Conservation (phyloP, 1,140 invertebrate genomes). For the Orchestia grillus region DNA sequence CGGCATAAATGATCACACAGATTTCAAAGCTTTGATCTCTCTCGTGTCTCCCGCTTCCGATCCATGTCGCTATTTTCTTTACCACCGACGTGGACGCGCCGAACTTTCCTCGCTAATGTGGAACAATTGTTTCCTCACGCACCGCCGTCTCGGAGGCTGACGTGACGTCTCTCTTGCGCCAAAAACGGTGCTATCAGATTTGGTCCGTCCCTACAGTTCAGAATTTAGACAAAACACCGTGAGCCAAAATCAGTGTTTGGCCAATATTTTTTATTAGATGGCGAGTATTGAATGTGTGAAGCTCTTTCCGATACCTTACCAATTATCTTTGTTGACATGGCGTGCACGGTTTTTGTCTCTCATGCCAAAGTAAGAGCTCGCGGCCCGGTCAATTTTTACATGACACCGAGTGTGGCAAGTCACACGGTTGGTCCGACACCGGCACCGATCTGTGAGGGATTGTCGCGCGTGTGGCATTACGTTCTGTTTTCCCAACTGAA, state of each 20-base stretch:
- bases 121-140: conserved; percentile 26
- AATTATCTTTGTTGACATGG: not conserved
- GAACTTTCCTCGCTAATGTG: conserved; percentile 6
- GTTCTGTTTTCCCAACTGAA: not conserved
- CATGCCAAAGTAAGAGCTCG: not conserved
- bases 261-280: not conserved
- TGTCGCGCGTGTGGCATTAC: not conserved
- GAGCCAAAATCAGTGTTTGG: not conserved
- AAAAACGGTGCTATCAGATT: not conserved
- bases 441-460: not conserved
- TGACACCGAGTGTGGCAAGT: not conserved
- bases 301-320: not conserved
- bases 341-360: not conserved
- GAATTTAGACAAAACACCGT: not conserved
- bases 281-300: not conserved
- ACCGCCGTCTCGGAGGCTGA: not conserved
- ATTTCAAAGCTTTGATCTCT: not conserved
- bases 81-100: not conserved
- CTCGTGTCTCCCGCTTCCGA: not conserved
- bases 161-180: not conserved
- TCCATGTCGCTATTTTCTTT: not conserved
- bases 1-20: not conserved
- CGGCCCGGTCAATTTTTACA: not conserved
- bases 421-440: not conserved
- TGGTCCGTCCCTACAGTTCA: not conserved